Evolutionary conservation across 2,113 vertebrate species (phyloP).

Genomic region (Eurystomus gularis): DNA sequence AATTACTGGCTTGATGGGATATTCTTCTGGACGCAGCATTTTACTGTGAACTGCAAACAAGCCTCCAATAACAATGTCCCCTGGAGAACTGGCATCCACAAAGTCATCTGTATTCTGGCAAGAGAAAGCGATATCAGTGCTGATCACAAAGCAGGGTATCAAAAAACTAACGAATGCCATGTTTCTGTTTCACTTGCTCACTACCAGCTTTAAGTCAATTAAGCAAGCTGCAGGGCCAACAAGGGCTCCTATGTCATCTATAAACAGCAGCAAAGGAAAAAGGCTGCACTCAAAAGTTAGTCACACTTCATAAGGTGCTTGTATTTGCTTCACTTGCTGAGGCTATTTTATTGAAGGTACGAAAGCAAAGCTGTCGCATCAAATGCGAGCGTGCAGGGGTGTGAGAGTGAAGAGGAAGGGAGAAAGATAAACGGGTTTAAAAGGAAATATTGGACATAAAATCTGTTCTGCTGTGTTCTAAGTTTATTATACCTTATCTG

Average conservation of each 20-base stretch:
- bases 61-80: conserved; percentile 76
- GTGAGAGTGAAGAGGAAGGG: not conserved
- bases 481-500: not conserved
- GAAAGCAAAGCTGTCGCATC: not conserved
- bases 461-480: not conserved
- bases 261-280: conserved; percentile 40
- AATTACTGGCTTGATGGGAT: conserved; percentile 69
- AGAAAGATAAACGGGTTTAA: not conserved
- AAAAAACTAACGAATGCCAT: conserved; percentile 62
- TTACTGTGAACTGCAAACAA: conserved; percentile 75
- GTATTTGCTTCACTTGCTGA: conserved; percentile 30
- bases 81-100: conserved; percentile 67
- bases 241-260: conserved; percentile 46
- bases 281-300: not conserved
- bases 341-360: not conserved
- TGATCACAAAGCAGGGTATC: conserved; percentile 46
- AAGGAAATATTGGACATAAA: not conserved
- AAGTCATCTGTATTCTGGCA: conserved; percentile 70
- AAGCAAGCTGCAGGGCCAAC: not conserved
- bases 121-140: conserved; percentile 22
- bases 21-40: conserved; percentile 62
- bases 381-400: not conserved
- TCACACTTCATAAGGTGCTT: conserved; percentile 42
- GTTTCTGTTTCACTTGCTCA: conserved; percentile 23
- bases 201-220: conserved; percentile 25